phyloP scores from a whole-genome alignment of 2,888 invertebrate genomes.

The Cheilosia pagana region DNA sequence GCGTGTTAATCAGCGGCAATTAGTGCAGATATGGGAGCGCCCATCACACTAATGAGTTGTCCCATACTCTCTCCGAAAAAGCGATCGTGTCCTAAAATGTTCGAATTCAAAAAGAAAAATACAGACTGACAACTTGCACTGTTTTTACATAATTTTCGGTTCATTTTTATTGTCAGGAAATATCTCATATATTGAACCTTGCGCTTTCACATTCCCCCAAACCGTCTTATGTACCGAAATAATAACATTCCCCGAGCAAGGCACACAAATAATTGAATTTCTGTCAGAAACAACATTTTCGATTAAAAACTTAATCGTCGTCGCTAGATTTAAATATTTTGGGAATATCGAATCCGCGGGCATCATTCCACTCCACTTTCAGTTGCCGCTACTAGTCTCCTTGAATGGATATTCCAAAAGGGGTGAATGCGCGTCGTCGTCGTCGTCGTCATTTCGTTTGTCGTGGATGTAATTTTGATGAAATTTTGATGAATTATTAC shows the following conservation, averaged over 20 bases:
- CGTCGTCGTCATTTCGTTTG: background rate
- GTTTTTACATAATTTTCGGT: too few species aligned
- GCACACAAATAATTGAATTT: constrained; percentile 70
- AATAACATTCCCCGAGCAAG: constrained; percentile 55
- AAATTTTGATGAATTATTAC: constrained; percentile 73
- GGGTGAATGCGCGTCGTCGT: background rate
- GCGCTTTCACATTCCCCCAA: background rate
- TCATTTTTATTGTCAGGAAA: too few species aligned
- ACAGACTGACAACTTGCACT: too few species aligned
- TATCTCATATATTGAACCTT: too few species aligned
- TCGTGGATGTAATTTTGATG: constrained; percentile 46
- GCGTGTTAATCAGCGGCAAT: too few species aligned
- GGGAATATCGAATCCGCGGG: constrained; percentile 39
- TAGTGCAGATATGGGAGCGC: too few species aligned
- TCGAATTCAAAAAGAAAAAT: too few species aligned
- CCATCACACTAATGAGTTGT: too few species aligned
- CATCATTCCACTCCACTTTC: background rate
- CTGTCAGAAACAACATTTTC: constrained; percentile 72
- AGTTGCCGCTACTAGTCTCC: background rate
- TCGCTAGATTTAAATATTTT: constrained; percentile 60
- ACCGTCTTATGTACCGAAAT: constrained; percentile 3
- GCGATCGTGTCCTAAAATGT: too few species aligned
- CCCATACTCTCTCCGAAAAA: too few species aligned
- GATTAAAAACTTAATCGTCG: constrained; percentile 72
- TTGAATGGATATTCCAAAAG: background rate